These are phyloP conservation scores for Xenentodon cancila DNA, from an alignment of 2,797 vertebrate species.

Conservation along the genomic window DNA sequence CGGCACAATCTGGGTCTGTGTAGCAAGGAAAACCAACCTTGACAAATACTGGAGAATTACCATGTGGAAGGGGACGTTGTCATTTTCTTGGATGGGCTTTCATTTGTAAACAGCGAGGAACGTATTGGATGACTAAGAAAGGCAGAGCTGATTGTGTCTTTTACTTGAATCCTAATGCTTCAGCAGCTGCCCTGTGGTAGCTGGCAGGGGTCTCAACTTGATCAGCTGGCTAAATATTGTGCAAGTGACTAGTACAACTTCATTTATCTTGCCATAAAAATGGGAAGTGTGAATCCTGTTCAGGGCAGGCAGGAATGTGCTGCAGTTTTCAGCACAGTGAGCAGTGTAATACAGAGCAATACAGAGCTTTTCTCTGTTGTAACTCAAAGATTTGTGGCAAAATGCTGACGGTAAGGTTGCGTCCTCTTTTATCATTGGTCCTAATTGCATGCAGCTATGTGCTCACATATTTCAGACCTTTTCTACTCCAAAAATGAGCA, in stretches of 20 bases:
- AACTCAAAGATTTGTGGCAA: slow-evolving; percentile 35
- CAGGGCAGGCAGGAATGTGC: slow-evolving; percentile 45
- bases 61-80: slow-evolving; percentile 30
- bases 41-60: slow-evolving; percentile 43
- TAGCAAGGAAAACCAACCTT: slow-evolving; percentile 47
- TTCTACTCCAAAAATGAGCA: slow-evolving; percentile 31
- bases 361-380: slow-evolving; percentile 26
- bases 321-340: slow-evolving; percentile 36
- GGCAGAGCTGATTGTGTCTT: slow-evolving; percentile 71
- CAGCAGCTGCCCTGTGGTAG: slow-evolving; percentile 70
- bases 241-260: slow-evolving; percentile 74
- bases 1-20: slow-evolving; percentile 46
- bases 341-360: slow-evolving; percentile 21
- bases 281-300: slow-evolving; percentile 61
- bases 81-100: slow-evolving; percentile 34
- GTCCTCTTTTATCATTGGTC: slow-evolving; percentile 22
- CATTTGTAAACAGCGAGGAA: slow-evolving; percentile 58
- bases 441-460: neutral
- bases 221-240: slow-evolving; percentile 75
- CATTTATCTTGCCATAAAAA: slow-evolving; percentile 68
- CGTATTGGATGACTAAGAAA: slow-evolving; percentile 49
- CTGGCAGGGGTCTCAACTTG: slow-evolving; percentile 70
- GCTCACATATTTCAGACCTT: slow-evolving; percentile 9
- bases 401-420: slow-evolving; percentile 24
- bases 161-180: slow-evolving; percentile 73